Evolutionary conservation across 2,797 vertebrate species (phyloP).

Genomic region (Crenichthys baileyi): DNA sequence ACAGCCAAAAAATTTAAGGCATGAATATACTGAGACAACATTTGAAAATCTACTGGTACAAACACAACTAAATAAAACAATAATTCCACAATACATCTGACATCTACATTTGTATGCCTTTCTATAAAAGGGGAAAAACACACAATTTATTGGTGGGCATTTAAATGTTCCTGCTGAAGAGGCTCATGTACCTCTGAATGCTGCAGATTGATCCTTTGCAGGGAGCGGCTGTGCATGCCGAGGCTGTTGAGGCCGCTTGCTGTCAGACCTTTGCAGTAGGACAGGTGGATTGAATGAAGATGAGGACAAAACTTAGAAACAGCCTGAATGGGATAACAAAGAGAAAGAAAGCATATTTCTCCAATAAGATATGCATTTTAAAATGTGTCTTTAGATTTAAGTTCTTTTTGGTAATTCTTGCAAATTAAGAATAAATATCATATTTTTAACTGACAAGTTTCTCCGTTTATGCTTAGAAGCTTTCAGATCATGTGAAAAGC

Average conservation of each 20-base stretch:
- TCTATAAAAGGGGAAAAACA: too few species aligned
- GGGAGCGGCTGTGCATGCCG: slow-evolving; percentile 68
- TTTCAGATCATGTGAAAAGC: not conserved
- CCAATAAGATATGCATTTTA: not conserved
- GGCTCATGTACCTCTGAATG: slow-evolving; percentile 81
- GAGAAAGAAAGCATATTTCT: not conserved
- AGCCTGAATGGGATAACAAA: slow-evolving; percentile 49
- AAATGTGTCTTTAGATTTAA: not conserved
- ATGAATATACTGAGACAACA: too few species aligned
- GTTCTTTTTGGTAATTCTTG: not conserved
- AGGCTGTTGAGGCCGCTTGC: slow-evolving; percentile 70
- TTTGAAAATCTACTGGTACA: too few species aligned
- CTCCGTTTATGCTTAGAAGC: not conserved
- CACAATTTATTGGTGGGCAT: too few species aligned
- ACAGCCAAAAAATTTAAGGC: too few species aligned
- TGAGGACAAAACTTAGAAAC: slow-evolving; percentile 79
- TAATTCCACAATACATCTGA: too few species aligned
- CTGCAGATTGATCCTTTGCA: slow-evolving; percentile 86
- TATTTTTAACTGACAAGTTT: not conserved
- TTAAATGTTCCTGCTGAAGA: too few species aligned
- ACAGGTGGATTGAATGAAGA: slow-evolving; percentile 84
- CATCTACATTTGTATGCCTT: too few species aligned
- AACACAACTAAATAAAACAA: too few species aligned
- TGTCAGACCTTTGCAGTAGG: slow-evolving; percentile 81
- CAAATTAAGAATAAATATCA: not conserved